Evolutionary conservation across 37 sponge, comb jelly and placozoan genomes (phyloP).

Genomic region (Lycopodina hypogea): DNA sequence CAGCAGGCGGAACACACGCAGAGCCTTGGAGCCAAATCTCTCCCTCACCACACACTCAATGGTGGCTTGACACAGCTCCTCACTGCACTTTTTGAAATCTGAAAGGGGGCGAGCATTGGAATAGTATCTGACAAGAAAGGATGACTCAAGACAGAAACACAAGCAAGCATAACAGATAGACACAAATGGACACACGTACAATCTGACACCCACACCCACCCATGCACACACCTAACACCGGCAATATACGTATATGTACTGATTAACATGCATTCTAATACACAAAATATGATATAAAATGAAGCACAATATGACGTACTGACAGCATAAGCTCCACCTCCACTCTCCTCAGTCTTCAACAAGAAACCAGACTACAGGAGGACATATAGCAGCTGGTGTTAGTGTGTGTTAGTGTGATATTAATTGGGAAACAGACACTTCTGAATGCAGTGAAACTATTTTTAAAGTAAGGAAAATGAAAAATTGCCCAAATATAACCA

Average conservation of each 20-base stretch:
- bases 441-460: too few species aligned
- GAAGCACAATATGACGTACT: slow-evolving; percentile 56
- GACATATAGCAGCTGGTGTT: neutral
- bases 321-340: slow-evolving; percentile 57
- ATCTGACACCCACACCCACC: neutral
- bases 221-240: too few species aligned
- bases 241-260: too few species aligned
- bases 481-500: too few species aligned
- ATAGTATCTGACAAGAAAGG: too few species aligned
- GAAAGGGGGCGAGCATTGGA: neutral
- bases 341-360: slow-evolving; percentile 48
- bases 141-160: neutral
- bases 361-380: slow-evolving; percentile 36
- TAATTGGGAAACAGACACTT: neutral
- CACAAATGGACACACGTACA: neutral
- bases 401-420: neutral
- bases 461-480: too few species aligned
- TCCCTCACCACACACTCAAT: slow-evolving; percentile 73
- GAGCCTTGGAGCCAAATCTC: slow-evolving; percentile 77
- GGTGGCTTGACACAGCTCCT: slow-evolving; percentile 52
- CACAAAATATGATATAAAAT: too few species aligned
- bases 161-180: neutral
- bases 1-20: slow-evolving; percentile 75
- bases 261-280: too few species aligned
- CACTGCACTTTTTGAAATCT: slow-evolving; percentile 45